Conservation (phyloP, 1,140 invertebrate species). For the Campoletis sonorensis region DNA sequence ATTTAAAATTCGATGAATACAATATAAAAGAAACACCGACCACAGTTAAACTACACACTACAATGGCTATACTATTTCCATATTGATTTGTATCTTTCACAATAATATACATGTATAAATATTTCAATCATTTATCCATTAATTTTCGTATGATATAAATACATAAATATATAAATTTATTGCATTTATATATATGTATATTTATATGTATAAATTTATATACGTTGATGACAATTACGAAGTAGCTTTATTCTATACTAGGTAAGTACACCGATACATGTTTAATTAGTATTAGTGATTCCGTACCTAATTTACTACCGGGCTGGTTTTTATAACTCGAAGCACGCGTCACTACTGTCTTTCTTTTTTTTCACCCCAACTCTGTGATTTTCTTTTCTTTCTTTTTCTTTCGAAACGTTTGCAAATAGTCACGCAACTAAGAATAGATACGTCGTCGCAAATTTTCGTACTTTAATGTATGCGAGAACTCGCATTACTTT, state of each 20-base stretch:
- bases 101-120: slow-evolving; percentile 48
- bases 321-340: slow-evolving; percentile 76
- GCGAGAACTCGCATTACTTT: not conserved
- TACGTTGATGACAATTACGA: slow-evolving; percentile 74
- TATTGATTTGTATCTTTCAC: slow-evolving; percentile 71
- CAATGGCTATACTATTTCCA: slow-evolving; percentile 75
- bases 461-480: slow-evolving; percentile 37
- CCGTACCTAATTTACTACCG: slow-evolving; percentile 76
- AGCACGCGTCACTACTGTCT: slow-evolving; percentile 67
- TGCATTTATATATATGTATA: too few species aligned
- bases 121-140: not conserved
- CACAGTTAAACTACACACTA: slow-evolving; percentile 72
- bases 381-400: slow-evolving; percentile 48
- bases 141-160: slow-evolving; percentile 35
- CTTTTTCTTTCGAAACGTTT: slow-evolving; percentile 51
- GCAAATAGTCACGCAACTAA: not conserved
- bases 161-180: too few species aligned
- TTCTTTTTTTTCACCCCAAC: slow-evolving; percentile 41
- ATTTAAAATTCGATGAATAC: slow-evolving; percentile 74
- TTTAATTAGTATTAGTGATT: slow-evolving; percentile 74
- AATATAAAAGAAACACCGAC: slow-evolving; percentile 73
- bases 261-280: slow-evolving; percentile 75
- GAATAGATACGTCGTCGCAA: slow-evolving; percentile 22
- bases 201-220: too few species aligned
- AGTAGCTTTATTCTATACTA: slow-evolving; percentile 73